Percentiles rank a stretch among this genome's conserved stretches.
These are phyloP conservation scores for Synanthedon andrenaeformis DNA, from an alignment of 2,888 invertebrate genomes.

Conservation along the genomic window DNA sequence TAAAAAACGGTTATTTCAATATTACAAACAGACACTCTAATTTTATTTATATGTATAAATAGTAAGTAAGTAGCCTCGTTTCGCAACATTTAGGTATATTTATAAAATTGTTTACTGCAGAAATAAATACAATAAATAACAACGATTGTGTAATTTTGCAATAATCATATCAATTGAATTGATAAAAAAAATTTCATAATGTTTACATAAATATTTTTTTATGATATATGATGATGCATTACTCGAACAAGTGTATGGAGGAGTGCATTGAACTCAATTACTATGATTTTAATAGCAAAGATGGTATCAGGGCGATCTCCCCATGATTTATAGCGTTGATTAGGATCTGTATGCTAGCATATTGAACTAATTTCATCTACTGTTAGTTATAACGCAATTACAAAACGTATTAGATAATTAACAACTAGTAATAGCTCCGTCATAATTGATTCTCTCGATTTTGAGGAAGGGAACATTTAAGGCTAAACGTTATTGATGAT, in stretches of 20 bases:
- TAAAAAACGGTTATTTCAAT: too few relatives aligned
- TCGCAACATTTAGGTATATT: too few relatives aligned
- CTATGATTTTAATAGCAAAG: conserved; percentile 9
- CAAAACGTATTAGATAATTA: not conserved
- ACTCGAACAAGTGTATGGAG: conserved; percentile 7
- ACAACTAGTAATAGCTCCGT: too few relatives aligned
- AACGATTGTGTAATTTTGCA: not conserved
- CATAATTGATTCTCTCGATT: too few relatives aligned
- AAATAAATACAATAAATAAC: not conserved
- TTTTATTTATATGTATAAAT: too few relatives aligned
- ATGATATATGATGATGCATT: not conserved
- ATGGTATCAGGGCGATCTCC: conserved; percentile 10
- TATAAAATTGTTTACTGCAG: too few relatives aligned
- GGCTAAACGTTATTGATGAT: too few relatives aligned
- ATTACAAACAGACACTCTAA: too few relatives aligned
- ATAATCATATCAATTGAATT: not conserved
- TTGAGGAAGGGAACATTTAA: too few relatives aligned
- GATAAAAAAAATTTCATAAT: not conserved
- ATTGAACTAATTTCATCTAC: conserved; percentile 12
- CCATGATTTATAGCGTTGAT: conserved; percentile 18
- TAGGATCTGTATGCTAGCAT: conserved; percentile 10
- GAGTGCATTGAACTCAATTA: conserved; percentile 12
- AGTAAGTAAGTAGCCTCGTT: too few relatives aligned
- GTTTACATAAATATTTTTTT: not conserved
- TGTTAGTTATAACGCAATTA: conserved; percentile 1